Evolutionary conservation across 2,113 vertebrate species (phyloP).

Genomic region (Anarhynchus alexandrinus): DNA sequence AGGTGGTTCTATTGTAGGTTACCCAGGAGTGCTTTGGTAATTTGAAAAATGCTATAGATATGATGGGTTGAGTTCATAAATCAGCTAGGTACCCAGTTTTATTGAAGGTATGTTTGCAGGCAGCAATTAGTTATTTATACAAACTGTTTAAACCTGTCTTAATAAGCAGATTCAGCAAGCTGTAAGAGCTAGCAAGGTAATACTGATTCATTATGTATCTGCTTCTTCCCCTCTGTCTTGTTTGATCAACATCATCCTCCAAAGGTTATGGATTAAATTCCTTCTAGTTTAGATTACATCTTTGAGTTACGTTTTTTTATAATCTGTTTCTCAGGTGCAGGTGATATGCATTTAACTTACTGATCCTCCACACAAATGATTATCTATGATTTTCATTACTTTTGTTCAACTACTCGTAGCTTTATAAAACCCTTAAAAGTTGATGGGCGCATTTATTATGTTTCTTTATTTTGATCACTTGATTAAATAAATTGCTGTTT

Average conservation of each 20-base stretch:
- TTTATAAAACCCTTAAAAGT: neutral
- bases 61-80: neutral
- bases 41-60: neutral
- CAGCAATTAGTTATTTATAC: neutral
- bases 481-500: neutral
- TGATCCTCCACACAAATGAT: neutral
- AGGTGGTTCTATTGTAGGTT: neutral
- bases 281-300: neutral
- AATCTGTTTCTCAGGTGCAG: neutral
- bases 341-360: neutral
- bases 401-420: neutral
- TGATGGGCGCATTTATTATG: rapidly evolving
- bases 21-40: neutral
- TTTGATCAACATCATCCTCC: neutral
- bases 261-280: neutral
- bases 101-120: neutral
- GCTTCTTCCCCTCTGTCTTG: neutral
- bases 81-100: neutral
- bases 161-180: neutral
- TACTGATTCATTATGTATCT: neutral
- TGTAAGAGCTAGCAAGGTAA: neutral
- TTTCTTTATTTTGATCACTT: neutral
- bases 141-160: neutral
- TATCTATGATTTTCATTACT: neutral
- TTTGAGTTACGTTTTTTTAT: neutral